phyloP scores from a whole-genome alignment of 2,113 vertebrate species.

The Natator depressus region DNA sequence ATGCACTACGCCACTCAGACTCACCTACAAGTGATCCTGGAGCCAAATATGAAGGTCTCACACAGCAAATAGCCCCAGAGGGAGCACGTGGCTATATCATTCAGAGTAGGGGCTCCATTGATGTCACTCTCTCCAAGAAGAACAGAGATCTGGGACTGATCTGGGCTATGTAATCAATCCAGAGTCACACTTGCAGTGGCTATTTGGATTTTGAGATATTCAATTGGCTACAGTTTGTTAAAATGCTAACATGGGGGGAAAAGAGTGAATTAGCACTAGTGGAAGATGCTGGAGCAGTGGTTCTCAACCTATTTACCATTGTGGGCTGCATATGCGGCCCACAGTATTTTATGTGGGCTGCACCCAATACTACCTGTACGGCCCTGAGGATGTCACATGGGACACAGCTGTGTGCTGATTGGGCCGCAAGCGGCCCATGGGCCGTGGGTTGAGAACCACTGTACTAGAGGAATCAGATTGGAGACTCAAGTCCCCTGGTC shows the following conservation, averaged over 20 bases:
- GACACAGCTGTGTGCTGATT: no score
- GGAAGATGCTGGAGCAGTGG: not conserved
- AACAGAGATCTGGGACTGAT: not conserved
- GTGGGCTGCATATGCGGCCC: no score
- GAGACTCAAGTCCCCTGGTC: not conserved
- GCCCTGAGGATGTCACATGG: no score
- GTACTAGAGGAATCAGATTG: not conserved
- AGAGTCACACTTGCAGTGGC: not conserved
- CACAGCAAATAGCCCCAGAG: not conserved
- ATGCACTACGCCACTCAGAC: accelerated
- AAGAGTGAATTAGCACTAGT: not conserved
- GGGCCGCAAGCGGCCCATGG: no score
- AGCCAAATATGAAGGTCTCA: accelerated
- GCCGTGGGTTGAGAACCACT: no score
- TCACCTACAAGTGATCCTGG: accelerated
- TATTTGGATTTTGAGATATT: not conserved
- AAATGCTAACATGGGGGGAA: not conserved
- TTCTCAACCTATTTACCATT: no score
- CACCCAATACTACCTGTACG: no score
- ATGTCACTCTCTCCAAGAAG: accelerated
- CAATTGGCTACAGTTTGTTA: not conserved
- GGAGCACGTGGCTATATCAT: not conserved
- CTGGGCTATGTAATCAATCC: not conserved
- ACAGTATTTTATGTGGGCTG: no score
- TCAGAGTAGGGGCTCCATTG: not conserved